A percentile compares a stretch with the other conserved stretches of the same genome.
These are phyloP conservation scores for Notothenia coriiceps DNA, from an alignment of 2,113 vertebrate species.

Conservation along the genomic window DNA sequence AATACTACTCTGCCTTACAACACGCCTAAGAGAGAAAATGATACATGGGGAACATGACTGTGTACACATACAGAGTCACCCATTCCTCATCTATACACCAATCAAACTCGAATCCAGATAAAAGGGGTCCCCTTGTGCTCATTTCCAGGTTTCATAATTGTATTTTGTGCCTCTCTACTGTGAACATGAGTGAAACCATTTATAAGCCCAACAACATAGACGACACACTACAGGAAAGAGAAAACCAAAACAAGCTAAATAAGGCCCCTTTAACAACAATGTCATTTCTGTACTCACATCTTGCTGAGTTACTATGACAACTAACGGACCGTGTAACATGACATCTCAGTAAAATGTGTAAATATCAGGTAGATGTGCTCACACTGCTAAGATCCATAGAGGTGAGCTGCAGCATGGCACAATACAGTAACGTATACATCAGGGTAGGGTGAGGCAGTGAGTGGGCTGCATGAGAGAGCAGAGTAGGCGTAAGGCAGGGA, in stretches of 20 bases:
- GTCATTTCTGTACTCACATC: neutral
- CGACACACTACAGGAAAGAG: too few species aligned
- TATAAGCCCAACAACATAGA: too few species aligned
- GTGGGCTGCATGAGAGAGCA: slow-evolving; percentile 67
- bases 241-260: too few species aligned
- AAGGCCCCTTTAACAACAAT: neutral
- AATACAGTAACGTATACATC: slow-evolving; percentile 38
- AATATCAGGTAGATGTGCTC: slow-evolving; percentile 10
- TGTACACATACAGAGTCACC: neutral
- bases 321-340: slow-evolving; percentile 26
- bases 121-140: too few species aligned
- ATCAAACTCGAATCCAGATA: neutral
- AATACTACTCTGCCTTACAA: neutral
- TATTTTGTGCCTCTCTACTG: too few species aligned
- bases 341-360: slow-evolving; percentile 7
- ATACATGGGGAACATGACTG: neutral
- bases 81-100: slow-evolving; percentile 8
- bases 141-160: too few species aligned
- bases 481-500: slow-evolving; percentile 56
- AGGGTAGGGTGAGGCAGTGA: slow-evolving; percentile 66
- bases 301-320: slow-evolving; percentile 53
- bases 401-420: slow-evolving; percentile 18
- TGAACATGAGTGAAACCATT: too few species aligned
- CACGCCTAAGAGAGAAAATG: neutral
- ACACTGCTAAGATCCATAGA: slow-evolving; percentile 39